These are phyloP conservation scores for Sebastes diploproa DNA, from an alignment of 2,797 vertebrate genomes.

Conservation along the genomic window DNA sequence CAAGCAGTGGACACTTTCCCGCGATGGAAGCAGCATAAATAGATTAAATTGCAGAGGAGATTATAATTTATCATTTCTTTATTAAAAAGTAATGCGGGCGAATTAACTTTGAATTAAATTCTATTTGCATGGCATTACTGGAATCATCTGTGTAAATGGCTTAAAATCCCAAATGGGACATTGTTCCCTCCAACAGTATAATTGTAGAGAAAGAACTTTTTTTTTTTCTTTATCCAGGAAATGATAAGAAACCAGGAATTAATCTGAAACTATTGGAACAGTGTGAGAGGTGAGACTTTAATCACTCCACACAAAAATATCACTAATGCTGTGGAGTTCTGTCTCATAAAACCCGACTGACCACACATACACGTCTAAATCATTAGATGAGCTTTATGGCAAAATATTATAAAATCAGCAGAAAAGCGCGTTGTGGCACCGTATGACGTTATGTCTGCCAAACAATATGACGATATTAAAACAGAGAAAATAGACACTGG, in stretches of 20 bases:
- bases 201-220: slow-evolving; percentile 67
- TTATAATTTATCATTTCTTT: slow-evolving; percentile 84
- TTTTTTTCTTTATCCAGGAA: slow-evolving; percentile 51
- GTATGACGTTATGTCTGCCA: not conserved
- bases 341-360: not conserved
- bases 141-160: slow-evolving; percentile 85
- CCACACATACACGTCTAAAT: not conserved
- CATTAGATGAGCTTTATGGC: not conserved
- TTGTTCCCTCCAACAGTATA: slow-evolving; percentile 70
- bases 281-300: slow-evolving; percentile 49
- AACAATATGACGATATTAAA: not conserved
- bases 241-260: slow-evolving; percentile 63
- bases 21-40: slow-evolving; percentile 69
- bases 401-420: not conserved
- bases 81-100: slow-evolving; percentile 84
- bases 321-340: not conserved
- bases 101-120: slow-evolving; percentile 87
- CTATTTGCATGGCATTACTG: slow-evolving; percentile 85
- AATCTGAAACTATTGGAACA: slow-evolving; percentile 58
- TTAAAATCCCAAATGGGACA: slow-evolving; percentile 82
- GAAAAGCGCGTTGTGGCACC: not conserved
- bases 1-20: slow-evolving; percentile 74
- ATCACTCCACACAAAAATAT: slow-evolving; percentile 13
- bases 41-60: slow-evolving; percentile 79
- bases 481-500: not conserved